Evolutionary conservation across 2,888 invertebrate species (phyloP).

Genomic region (Lasioglossum figueresi): DNA sequence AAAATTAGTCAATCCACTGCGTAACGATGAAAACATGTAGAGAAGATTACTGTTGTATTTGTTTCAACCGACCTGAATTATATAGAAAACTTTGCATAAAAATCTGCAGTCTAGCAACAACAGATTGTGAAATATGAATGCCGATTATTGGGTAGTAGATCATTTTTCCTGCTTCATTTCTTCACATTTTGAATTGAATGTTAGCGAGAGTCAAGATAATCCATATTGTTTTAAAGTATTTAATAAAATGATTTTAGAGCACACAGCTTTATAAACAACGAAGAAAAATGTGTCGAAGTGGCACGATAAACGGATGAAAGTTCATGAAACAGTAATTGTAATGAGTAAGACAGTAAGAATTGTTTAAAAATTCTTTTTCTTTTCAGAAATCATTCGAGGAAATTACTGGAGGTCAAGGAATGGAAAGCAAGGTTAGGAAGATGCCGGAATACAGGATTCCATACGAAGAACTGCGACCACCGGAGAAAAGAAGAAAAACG

Average conservation of each 20-base stretch:
- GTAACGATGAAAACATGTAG: too few species aligned
- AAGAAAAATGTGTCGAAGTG: background rate
- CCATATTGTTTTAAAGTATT: background rate
- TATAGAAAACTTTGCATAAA: too few species aligned
- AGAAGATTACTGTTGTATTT: background rate
- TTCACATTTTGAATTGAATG: background rate
- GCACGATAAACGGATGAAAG: too few species aligned
- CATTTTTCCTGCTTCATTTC: too few species aligned
- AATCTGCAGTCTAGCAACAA: too few species aligned
- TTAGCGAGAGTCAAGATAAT: background rate
- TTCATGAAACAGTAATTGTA: background rate
- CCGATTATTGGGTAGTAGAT: too few species aligned
- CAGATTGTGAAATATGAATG: too few species aligned
- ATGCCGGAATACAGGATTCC: background rate
- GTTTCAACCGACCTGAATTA: too few species aligned
- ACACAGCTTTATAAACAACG: background rate
- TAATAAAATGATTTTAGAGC: background rate
- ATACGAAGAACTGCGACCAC: slow-evolving; percentile 58
- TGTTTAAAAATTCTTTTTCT: background rate
- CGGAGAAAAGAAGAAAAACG: background rate
- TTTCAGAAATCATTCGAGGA: background rate
- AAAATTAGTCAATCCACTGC: background rate
- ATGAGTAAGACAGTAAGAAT: background rate
- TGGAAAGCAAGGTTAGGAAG: rapidly evolving
- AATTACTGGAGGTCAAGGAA: rapidly evolving